Evolutionary conservation across 2,113 vertebrate species (phyloP).

Genomic region (Ginglymostoma cirratum): DNA sequence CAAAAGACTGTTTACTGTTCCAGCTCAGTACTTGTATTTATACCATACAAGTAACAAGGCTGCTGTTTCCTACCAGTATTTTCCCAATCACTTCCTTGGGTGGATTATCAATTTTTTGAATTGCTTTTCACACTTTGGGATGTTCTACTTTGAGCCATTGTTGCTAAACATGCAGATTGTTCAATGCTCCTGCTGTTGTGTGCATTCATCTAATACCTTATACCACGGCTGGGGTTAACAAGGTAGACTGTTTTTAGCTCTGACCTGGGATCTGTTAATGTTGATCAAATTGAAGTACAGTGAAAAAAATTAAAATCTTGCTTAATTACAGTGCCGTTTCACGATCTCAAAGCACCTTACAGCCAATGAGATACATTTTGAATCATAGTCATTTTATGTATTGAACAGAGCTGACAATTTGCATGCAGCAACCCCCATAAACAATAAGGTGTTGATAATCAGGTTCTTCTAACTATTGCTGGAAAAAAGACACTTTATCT

Average conservation of each 20-base stretch:
- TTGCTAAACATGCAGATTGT: neutral
- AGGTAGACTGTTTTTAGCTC: neutral
- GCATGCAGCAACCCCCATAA: no score
- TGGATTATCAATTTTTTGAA: neutral
- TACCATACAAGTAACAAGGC: neutral
- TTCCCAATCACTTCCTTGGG: neutral
- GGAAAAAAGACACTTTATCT: no score
- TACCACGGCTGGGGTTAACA: neutral
- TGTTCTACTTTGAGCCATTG: neutral
- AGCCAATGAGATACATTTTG: no score
- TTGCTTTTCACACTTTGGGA: neutral
- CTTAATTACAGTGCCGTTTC: no score
- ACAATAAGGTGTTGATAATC: no score
- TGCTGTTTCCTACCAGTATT: neutral
- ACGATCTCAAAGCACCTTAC: no score
- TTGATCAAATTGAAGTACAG: neutral
- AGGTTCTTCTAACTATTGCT: no score
- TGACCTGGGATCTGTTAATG: neutral
- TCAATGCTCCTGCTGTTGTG: neutral
- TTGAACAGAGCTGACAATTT: no score
- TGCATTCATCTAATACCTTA: neutral
- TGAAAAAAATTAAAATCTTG: no score
- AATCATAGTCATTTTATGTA: no score
- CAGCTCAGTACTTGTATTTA: neutral
- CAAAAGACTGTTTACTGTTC: neutral